Conservation (phyloP, 2,888 invertebrate species). For the Lycia hirtaria region DNA sequence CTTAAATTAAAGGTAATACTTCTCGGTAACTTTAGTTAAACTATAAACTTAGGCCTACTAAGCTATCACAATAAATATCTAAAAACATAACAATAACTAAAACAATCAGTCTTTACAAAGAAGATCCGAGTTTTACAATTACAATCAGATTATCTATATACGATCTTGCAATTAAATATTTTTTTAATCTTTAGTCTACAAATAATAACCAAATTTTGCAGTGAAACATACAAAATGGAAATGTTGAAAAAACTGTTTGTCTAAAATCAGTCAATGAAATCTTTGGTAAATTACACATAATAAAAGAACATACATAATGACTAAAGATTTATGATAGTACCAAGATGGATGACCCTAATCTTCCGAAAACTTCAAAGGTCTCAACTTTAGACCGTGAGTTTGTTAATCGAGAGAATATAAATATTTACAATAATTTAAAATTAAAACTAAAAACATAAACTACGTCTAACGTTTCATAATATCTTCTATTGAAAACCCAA, state of each 20-base stretch:
- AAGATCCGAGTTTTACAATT: constrained; percentile 53
- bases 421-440: constrained; percentile 45
- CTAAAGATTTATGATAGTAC: constrained; percentile 34
- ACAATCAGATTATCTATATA: constrained; percentile 16
- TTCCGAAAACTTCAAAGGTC: constrained; percentile 20
- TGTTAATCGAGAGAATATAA: constrained; percentile 43
- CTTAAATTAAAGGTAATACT: constrained; percentile 79
- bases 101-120: constrained; percentile 78
- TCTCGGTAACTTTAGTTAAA: constrained; percentile 82
- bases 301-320: constrained; percentile 33
- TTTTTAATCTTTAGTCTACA: not conserved
- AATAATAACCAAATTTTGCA: not conserved
- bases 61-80: constrained; percentile 80
- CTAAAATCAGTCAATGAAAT: constrained; percentile 43
- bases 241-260: constrained; percentile 20
- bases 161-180: not conserved
- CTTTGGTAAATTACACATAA: constrained; percentile 42
- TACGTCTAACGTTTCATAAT: constrained; percentile 92
- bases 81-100: constrained; percentile 77
- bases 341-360: constrained; percentile 34
- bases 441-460: constrained; percentile 26
- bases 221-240: not conserved
- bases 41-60: constrained; percentile 63
- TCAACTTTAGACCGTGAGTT: constrained; percentile 38
- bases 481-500: constrained; percentile 95